Conservation (phyloP, 2,113 vertebrate species). For the Carassius auratus region DNA sequence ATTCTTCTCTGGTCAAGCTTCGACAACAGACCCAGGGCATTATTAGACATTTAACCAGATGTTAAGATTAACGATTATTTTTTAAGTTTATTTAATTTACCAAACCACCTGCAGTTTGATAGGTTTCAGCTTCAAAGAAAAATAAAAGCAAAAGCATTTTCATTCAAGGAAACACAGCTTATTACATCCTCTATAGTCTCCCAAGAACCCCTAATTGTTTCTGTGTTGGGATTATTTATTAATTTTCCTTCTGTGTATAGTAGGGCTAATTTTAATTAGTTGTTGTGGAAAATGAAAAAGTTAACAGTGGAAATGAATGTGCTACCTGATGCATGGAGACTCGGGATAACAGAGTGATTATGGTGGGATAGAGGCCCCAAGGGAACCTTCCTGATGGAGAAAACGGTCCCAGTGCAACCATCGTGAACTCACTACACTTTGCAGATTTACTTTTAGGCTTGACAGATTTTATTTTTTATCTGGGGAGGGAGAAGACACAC, state of each 20-base stretch:
- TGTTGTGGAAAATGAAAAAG: conserved; percentile 44
- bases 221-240: conserved; percentile 48
- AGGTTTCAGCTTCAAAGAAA: conserved; percentile 2
- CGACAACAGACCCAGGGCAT: neutral
- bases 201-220: conserved; percentile 50
- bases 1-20: neutral
- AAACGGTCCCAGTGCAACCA: neutral
- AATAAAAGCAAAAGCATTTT: conserved; percentile 12
- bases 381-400: conserved; percentile 44
- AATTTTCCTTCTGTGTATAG: conserved; percentile 42
- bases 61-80: neutral
- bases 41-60: neutral
- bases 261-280: conserved; percentile 57
- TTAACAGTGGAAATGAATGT: conserved; percentile 37
- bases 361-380: conserved; percentile 39
- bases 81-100: conserved; percentile 11
- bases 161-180: conserved; percentile 19
- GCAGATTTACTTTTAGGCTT: neutral
- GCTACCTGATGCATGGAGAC: conserved; percentile 49
- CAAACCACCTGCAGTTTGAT: neutral
- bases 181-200: conserved; percentile 46
- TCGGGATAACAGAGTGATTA: conserved; percentile 42
- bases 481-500: conserved; percentile 14
- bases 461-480: conserved; percentile 19
- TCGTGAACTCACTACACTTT: neutral